Evolutionary conservation across 1,140 invertebrate genomes (phyloP), one percentile per base, ranked within the genome.

Genomic region (Ceratosolen solmsi): DNA sequence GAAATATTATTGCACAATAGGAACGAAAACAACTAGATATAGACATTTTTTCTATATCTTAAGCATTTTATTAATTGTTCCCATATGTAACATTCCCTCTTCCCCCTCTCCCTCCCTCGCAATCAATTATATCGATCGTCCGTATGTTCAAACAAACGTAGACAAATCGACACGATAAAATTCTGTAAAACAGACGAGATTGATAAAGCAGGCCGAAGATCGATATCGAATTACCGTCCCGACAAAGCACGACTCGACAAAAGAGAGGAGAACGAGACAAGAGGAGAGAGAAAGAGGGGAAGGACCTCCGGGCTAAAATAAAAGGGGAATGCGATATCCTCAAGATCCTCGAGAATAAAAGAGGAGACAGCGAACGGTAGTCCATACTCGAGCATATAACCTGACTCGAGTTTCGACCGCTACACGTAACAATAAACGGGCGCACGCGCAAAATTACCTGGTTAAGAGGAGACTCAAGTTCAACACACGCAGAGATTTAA

Each of bases 141-240:
- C 22, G 22, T n/a, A 11, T 8, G 22, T 33, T 22, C 1, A 33
- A 68, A 5, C 33, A 68, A 38, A 3, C 22, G 33, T 2, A 17
- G 63, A 65, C 38, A 77, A 49, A 46, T 77, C 36, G 51, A 80
- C 56, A 74, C 27, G 58, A 51, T 54, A 51, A 51, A 80, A 74
- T 80, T 72, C n/a, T 80, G 79, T 80, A 80, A 80, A 65, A 60
- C 56, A 73, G 33, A 33, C 2, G 46, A 54, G 68, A 65, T 74
- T 80, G 79, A 80, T 80, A 80, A 74, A 80, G 70, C 27, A 51
- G 22, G 22, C 33, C 68, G 4, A 22, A 80, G 71, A 74, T 74
- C 46, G 73, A 25, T 74, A 80, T 80, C 79, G 79, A 68, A 68
- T 80, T 74, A 74, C 78, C 25, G 51, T 36, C 49, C 15, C 20